phyloP scores from a whole-genome alignment of 2,113 vertebrate genomes.

The Labeo rohita region DNA sequence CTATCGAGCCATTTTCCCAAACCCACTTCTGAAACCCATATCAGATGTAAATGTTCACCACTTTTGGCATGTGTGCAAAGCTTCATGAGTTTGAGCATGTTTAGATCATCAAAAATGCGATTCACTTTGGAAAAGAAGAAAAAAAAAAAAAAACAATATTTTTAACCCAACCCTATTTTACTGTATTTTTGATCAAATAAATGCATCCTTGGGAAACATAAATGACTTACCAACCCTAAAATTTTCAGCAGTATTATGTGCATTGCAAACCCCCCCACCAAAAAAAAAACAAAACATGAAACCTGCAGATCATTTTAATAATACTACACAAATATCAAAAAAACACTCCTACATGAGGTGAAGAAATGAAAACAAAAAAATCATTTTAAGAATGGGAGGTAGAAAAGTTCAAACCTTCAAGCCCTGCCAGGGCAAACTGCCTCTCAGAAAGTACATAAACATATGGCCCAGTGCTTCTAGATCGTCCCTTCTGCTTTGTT shows the following conservation, averaged over 20 bases:
- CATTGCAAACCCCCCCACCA: neutral
- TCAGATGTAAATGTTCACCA: too few relatives aligned
- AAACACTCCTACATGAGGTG: neutral
- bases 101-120: too few relatives aligned
- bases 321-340: neutral
- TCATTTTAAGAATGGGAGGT: neutral
- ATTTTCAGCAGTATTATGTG: neutral
- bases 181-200: neutral
- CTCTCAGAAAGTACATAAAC: conserved; percentile 98
- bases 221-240: neutral
- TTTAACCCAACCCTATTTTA: neutral
- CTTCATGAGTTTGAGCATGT: too few relatives aligned
- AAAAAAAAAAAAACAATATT: too few relatives aligned
- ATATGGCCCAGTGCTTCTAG: conserved; percentile 97
- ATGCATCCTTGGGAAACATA: neutral
- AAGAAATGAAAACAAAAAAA: neutral
- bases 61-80: too few relatives aligned
- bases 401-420: conserved; percentile 82
- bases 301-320: neutral
- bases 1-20: too few relatives aligned
- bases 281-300: neutral
- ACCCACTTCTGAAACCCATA: too few relatives aligned
- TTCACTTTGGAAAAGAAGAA: too few relatives aligned
- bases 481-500: conserved; percentile 96
- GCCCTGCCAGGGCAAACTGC: conserved; percentile 97